Base-by-base conservation (phyloP, 2,888 invertebrate genomes). In the Fragum sueziense region DNA sequence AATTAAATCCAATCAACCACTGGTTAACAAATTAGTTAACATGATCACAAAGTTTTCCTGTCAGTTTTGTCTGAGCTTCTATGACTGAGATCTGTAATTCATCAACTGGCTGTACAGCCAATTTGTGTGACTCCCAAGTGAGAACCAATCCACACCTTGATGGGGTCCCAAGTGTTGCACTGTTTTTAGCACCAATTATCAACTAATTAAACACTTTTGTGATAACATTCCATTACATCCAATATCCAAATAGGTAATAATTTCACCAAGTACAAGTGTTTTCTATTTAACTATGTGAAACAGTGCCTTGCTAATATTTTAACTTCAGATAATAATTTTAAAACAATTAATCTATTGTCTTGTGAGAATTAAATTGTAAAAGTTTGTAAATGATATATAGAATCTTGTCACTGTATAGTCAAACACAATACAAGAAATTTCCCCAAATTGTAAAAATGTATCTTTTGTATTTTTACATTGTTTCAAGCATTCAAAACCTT, bases 1-100 rank as follows among this genome's bases (percentile, higher is more conserved):
- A 65, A 65, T 65, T 41, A 20, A 41, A 22, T 41, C 65, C 47
- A 65, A 65, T 65, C 47, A 65, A 3, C 65, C 65, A 65, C 37
- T 65, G 6, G 34, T 2, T n/a, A 20, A 34, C 65, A 65, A 34
- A 34, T 65, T 65, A 29, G 22, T 62, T 33, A n/a, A 34, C 62
- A 62, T 34, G 25, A 33, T 14, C 33, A 41, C 34, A 62, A 62
- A 62, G 62, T 62, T 62, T 62, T n/a, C 31, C 14, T 62, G 27
- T 65, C 65, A 65, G 25, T 41, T 65, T 27, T 65, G 27, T 41
- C 37, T 41, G 41, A 65, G 41, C 65, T 65, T 65, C 41, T 41
- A 27, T 65, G 65, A 65, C 65, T 41, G 22, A 37, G 41, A 65
- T 65, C 65, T 61, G 61, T 20, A 61, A 33, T 33, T 61, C 61